Base-by-base conservation (phyloP, 2,113 vertebrate species). In the Xiphophorus maculatus region DNA sequence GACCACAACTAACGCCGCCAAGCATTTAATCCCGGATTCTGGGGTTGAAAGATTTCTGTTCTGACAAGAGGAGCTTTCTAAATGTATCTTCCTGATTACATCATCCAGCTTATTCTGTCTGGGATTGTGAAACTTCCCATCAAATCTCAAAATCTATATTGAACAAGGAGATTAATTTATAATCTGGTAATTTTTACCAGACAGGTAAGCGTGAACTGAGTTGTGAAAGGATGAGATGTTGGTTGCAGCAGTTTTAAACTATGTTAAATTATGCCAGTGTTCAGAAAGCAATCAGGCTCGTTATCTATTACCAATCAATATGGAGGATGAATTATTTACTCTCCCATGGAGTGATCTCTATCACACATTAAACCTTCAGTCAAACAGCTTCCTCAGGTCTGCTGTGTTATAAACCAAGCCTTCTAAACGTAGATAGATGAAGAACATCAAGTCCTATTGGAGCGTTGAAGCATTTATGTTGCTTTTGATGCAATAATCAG, bases 1-100 rank as follows among this genome's bases (percentile, higher is more conserved):
- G 63, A 81, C 48, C 80, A 69, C n/a, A 74, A 28, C 69, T 48
- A 69, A n/a, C 51, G 25, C 51, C 22, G 8, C 51, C 51, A 58
- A 25, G 51, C 48, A 63, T 32, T 11, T 29, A 73, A 74, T 63
- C 35, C 22, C 19, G 48, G 48, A 65, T 72, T 82, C 33, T 69
- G 13, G n/a, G 32, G 51, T 80, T 60, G 60, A 74, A 35, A 51
- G 13, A 19, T 10, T 58, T 27, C 5, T 0, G 12, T n/a, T 37
- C 48, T 66, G 22, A 65, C 8, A 60, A 10, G 61, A 44, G 29
- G 32, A 67, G 4, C 40, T 17, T 48, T n/a, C 8, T 17, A n/a
- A 58, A n/a, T 58, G 25, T 54, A 54, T 25, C 17, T 42, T 19
- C 48, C 48, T 58, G 51, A 58, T 58, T 25, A 58, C 25, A 25